These are phyloP conservation scores for Boloria selene DNA, from an alignment of 2,888 invertebrate species.

Conservation along the genomic window DNA sequence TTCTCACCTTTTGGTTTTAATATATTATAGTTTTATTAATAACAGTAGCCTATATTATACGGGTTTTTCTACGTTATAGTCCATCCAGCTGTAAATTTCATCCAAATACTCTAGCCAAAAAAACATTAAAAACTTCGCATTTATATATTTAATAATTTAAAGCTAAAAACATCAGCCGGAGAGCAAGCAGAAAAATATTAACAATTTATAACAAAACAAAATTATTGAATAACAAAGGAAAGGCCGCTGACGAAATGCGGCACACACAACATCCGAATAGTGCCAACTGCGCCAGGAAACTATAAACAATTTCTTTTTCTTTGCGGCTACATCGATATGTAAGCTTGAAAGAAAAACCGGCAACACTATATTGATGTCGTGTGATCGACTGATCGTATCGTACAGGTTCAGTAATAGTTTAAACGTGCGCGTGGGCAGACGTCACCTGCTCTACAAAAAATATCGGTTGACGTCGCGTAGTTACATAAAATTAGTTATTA, in stretches of 20 bases:
- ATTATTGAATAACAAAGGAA: slow-evolving; percentile 5
- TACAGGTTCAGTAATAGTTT: slow-evolving; percentile 56
- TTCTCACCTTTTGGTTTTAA: no score
- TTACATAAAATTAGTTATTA: slow-evolving; percentile 44
- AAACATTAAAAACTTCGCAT: no score
- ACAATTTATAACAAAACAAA: neutral
- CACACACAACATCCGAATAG: slow-evolving; percentile 37
- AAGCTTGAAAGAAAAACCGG: slow-evolving; percentile 12
- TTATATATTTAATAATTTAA: no score
- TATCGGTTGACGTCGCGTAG: slow-evolving; percentile 42
- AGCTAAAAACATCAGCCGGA: no score
- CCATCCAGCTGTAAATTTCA: no score
- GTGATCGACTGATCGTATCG: slow-evolving; percentile 28
- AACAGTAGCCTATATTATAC: no score
- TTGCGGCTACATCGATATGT: slow-evolving; percentile 28
- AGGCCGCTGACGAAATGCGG: slow-evolving; percentile 41
- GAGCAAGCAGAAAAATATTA: no score
- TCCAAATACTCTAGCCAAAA: no score
- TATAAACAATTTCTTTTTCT: slow-evolving; percentile 33
- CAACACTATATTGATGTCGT: slow-evolving; percentile 15
- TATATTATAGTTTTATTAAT: no score
- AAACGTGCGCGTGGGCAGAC: slow-evolving; percentile 55
- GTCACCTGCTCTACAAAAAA: slow-evolving; percentile 40
- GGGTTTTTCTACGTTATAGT: no score
- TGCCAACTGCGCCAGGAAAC: slow-evolving; percentile 34